Evolutionary conservation across 2,888 invertebrate species (phyloP), one percentile per base, ranked within the genome.

Genomic region (Drosophila meridionalis): DNA sequence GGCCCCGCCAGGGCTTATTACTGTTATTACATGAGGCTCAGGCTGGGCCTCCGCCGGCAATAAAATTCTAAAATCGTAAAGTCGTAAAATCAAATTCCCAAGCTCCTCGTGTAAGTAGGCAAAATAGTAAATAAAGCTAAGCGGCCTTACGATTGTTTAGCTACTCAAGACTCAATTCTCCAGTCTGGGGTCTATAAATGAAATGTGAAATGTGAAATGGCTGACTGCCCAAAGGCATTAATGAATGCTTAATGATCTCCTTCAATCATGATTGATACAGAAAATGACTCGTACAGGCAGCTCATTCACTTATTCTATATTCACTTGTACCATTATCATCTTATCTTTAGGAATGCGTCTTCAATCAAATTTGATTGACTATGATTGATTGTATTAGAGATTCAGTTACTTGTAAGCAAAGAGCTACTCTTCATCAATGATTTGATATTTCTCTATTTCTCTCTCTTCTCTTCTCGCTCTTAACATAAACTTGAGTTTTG

Each of bases 41-140:
- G 12, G 52, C 52, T 26, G 12, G 36, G 26, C 52, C 52, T 52
- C 26, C 9, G 52, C 34, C 7, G 52, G 52, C 36, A 52, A 20
- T 52, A 20, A 52, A 52, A 36, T 36, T 36, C 11, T 36, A 52
- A 52, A 52, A 36, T 52, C 52, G 34, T 12, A 34, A 52, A 52
- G n/a, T 34, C 52, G 36, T 52, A 52, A 52, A 36, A 52, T 52
- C 52, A 12, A 36, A 52, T 52, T 36, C 52, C 52, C 20, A 20
- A 20, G 52, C 52, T 52, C 11, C 36, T 34, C 12, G 3, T 7
- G 6, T 12, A 52, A 52, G 12, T 36, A 26, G 34, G 12, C 52
- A 12, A 36, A 52, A 26, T 36, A 26, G 36, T 36, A 52, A 52
- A 36, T 20, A 34, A 34, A 1, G 3, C 12, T 12, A 36, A 52